Conservation (phyloP, 2,888 invertebrate genomes). For the Ennomos fuscantarius region DNA sequence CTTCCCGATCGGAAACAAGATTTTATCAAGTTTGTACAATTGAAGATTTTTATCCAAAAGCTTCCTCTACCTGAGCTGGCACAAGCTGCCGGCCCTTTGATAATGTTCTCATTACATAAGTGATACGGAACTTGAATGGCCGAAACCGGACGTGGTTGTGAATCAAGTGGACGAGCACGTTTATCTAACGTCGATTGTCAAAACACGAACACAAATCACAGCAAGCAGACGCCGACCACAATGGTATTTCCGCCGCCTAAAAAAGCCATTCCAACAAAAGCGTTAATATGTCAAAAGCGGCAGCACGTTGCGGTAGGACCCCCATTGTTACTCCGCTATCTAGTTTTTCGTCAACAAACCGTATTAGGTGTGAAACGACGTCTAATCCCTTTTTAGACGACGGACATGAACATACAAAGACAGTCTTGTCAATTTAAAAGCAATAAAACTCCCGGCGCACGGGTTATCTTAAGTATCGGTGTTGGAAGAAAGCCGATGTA, state of each 20-base stretch:
- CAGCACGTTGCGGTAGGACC: constrained; percentile 60
- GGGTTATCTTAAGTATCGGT: constrained; percentile 61
- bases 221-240: constrained; percentile 60
- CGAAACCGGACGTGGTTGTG: constrained; percentile 50
- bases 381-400: constrained; percentile 53
- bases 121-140: constrained; percentile 36
- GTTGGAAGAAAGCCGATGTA: constrained; percentile 70
- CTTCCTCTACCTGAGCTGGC: constrained; percentile 55
- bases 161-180: constrained; percentile 51
- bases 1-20: constrained; percentile 53
- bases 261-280: constrained; percentile 53
- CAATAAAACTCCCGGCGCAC: constrained; percentile 54
- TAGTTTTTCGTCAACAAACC: constrained; percentile 46
- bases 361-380: constrained; percentile 65
- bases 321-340: constrained; percentile 47
- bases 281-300: constrained; percentile 56
- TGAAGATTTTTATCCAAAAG: constrained; percentile 41
- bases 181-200: constrained; percentile 68
- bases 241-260: constrained; percentile 67
- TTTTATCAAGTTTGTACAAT: constrained; percentile 59
- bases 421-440: constrained; percentile 63
- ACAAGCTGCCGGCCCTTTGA: constrained; percentile 44
- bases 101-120: constrained; percentile 36
- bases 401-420: constrained; percentile 52
- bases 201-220: constrained; percentile 71